Base-by-base conservation (phyloP, 2,113 vertebrate genomes). In the Meriones unguiculatus region DNA sequence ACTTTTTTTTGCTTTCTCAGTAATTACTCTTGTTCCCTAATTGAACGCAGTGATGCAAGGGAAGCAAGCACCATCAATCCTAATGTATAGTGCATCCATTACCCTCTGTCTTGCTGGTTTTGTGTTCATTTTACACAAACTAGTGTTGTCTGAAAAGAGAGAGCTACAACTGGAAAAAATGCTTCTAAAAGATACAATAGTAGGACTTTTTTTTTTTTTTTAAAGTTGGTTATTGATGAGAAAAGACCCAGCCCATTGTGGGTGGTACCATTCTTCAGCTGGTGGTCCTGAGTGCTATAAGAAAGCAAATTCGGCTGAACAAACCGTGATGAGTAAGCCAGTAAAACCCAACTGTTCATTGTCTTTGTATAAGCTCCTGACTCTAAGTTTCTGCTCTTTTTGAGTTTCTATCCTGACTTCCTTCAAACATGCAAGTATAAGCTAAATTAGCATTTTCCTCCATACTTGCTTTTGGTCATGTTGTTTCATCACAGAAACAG, bases 41-140 rank as follows among this genome's bases (percentile, higher is more conserved):
- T 90, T 54, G 35, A 10, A 46, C 64, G 13, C 54, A 87, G n/a
- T 24, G 52, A 54, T 38, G 10, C 38, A 82, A 88, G 81, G 25
- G 10, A 92, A 62, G 84, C 80, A 18, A 7, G n/a, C 41, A 18
- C 38, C 95, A 72, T 84, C 32, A 30, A 90, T 57, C 41, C 20
- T 73, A 87, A 14, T 91, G 41, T 15, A 30, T 59, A 32, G 78
- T 92, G 95, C 85, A 65, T 89, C 15, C 25, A 88, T 92, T 86
- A 76, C 50, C 93, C 30, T 64, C 57, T 17, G n/a, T 15, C 22
- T 12, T 64, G 62, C n/a, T 64, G 28, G 24, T 41, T 64, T 64
- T 64, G 41, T 41, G 59, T 64, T n/a, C 38, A 7, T 7, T 84
- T 84, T 22, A 84, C n/a, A 84, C 14, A 84, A 84, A 22, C 25